Percentiles rank a stretch among this genome's conserved stretches.
These are phyloP conservation scores for Itoplectis maculator DNA, from an alignment of 2,888 invertebrate genomes.

Conservation along the genomic window DNA sequence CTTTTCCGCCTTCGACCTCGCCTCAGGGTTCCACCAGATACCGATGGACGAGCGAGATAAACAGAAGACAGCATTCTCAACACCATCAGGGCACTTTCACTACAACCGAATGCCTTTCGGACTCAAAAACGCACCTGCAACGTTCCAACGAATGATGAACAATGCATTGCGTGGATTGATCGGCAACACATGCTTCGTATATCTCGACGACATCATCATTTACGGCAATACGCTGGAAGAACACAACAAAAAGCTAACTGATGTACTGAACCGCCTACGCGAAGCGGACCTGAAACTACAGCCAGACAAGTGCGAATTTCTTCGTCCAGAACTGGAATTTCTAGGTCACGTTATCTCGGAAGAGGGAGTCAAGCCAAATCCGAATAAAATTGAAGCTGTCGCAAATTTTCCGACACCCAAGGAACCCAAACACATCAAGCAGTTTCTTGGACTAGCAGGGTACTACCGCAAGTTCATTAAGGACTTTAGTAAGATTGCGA, in stretches of 20 bases:
- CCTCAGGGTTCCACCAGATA: constrained; percentile 72
- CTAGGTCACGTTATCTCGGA: constrained; percentile 62
- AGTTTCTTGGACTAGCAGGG: constrained; percentile 68
- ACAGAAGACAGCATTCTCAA: constrained; percentile 51
- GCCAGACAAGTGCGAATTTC: constrained; percentile 65
- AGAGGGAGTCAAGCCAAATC: constrained; percentile 68
- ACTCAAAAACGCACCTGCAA: constrained; percentile 19
- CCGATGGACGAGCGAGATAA: constrained; percentile 42
- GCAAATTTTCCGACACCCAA: constrained; percentile 65
- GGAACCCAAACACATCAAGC: constrained; percentile 65
- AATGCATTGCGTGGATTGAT: not conserved
- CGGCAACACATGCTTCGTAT: not conserved
- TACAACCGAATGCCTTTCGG: constrained; percentile 32
- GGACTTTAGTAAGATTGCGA: constrained; percentile 61
- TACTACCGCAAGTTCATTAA: constrained; percentile 70
- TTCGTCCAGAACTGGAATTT: constrained; percentile 55
- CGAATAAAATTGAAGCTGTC: constrained; percentile 63
- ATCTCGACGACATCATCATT: not conserved
- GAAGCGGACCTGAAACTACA: constrained; percentile 50
- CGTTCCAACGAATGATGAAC: not conserved
- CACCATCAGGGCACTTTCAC: constrained; percentile 37
- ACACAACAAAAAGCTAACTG: constrained; percentile 31
- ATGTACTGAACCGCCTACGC: constrained; percentile 48
- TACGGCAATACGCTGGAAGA: not conserved
- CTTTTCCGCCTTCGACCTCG: constrained; percentile 70